Base-by-base conservation (phyloP, 1,140 invertebrate genomes). In the Eupristina koningsbergeri region DNA sequence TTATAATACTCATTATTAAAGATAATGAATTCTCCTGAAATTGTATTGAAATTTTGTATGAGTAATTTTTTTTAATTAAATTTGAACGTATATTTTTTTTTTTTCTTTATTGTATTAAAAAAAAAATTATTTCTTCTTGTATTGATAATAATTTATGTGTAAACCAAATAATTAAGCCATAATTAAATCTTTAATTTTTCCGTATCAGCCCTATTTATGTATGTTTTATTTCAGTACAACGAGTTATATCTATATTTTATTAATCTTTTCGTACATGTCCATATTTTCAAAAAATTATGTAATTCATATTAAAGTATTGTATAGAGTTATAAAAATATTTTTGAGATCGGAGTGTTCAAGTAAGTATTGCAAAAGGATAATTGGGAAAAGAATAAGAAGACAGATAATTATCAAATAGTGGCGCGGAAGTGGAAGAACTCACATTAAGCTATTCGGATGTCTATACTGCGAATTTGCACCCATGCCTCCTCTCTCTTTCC, bases 391-490 rank as follows among this genome's bases (percentile, higher is more conserved):
- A 39, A 0, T 53, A 29, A 17, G 76, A 22, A 34, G 53, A 75
- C 45, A 89, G 87, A 86, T 80, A 84, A 81, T 87, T 83, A 86
- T 84, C 86, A 81, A 86, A 86, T 86, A 89, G 87, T 88, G 86
- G 86, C 75, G 85, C 15, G 3, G 7, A 17, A 22, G 58, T 1
- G 50, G 26, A 34, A 31, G 26, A 15, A 22, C 85, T 87, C 87
- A 87, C 88, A 90, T 90, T 90, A 90, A 89, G 88, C 89, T 87
- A 88, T 91, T 86, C 85, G 85, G n/a, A n/a, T n/a, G n/a, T n/a
- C 87, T 89, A 88, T 89, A 86, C 86, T 86, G 83, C 86, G n/a
- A 47, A 64, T 77, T 61, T 34, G 85, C 73, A 79, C 87, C 80
- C 84, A 80, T 77, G 83, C 80, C 73, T 41, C 41, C 84, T 73